Conservation (phyloP, 2,888 invertebrate genomes). For the Atrina japonica region DNA sequence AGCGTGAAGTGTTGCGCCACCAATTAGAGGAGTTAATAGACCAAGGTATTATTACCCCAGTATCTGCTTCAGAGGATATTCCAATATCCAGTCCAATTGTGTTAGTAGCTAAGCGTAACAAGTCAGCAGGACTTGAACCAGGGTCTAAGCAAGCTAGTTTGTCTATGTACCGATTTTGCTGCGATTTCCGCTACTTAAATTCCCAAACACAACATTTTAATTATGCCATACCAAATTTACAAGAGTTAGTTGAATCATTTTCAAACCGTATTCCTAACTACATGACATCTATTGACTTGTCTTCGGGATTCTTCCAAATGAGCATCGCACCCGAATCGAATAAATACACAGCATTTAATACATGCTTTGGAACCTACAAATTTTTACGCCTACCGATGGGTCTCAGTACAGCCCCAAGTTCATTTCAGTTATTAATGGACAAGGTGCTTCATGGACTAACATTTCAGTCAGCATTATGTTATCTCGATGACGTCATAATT, state of each 20-base stretch:
- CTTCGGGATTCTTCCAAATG: conserved; percentile 36
- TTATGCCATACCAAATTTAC: conserved; percentile 32
- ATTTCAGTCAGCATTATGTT: conserved; percentile 46
- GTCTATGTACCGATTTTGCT: conserved; percentile 33
- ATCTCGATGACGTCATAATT: conserved; percentile 48
- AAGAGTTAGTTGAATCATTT: conserved; percentile 34
- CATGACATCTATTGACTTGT: conserved; percentile 31
- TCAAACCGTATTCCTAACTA: conserved; percentile 29
- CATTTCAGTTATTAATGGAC: conserved; percentile 50
- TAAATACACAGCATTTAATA: conserved; percentile 51
- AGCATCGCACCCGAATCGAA: conserved; percentile 11
- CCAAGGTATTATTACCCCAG: conserved; percentile 44
- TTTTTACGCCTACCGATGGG: conserved; percentile 48
- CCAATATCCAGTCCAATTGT: conserved; percentile 45
- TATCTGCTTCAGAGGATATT: conserved; percentile 33
- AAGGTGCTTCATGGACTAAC: conserved; percentile 44
- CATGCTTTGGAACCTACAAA: conserved; percentile 50
- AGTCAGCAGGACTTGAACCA: conserved; percentile 19
- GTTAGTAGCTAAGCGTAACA: conserved; percentile 40
- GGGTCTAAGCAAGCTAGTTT: conserved; percentile 33
- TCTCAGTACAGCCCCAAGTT: conserved; percentile 41
- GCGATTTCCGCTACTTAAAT: too few relatives aligned
- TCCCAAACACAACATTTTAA: conserved; percentile 27
- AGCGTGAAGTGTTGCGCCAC: conserved; percentile 29
- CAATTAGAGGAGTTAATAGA: conserved; percentile 39